Evolutionary conservation across 2,888 invertebrate species (phyloP).

Genomic region (Microctonus hyperodae): DNA sequence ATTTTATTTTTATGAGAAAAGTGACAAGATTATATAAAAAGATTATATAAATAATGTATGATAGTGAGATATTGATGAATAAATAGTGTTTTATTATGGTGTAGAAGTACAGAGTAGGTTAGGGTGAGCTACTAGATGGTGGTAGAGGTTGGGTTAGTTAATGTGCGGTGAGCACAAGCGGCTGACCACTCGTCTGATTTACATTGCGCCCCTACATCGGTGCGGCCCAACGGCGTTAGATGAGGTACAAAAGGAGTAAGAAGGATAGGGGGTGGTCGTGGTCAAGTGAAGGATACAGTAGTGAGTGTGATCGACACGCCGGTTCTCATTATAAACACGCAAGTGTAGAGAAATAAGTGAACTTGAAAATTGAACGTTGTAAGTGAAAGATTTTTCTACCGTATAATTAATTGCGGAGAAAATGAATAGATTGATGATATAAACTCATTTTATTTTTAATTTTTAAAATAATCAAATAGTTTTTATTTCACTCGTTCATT

Average conservation of each 20-base stretch:
- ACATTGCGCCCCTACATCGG: constrained; percentile 58
- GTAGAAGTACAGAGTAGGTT: constrained; percentile 7
- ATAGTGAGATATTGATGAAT: neutral
- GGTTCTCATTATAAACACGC: constrained; percentile 52
- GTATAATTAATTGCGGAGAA: neutral
- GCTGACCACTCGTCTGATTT: constrained; percentile 62
- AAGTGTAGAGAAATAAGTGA: constrained; percentile 38
- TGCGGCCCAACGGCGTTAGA: constrained; percentile 37
- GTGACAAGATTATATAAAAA: neutral
- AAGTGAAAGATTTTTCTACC: neutral
- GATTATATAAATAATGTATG: neutral
- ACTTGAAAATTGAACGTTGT: neutral
- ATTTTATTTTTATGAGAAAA: neutral
- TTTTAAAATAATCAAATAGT: no score
- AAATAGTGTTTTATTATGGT: constrained; percentile 19
- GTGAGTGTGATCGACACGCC: constrained; percentile 50
- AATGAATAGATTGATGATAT: no score
- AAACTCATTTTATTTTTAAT: no score
- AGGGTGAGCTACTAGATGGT: constrained; percentile 14
- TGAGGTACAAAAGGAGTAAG: constrained; percentile 4
- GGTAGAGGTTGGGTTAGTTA: constrained; percentile 55
- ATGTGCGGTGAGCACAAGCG: constrained; percentile 58
- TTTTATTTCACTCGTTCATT: no score
- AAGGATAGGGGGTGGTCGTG: constrained; percentile 46
- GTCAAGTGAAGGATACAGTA: constrained; percentile 58